Conservation (phyloP, 2,113 vertebrate species). For the Mormyrus iriodes region DNA sequence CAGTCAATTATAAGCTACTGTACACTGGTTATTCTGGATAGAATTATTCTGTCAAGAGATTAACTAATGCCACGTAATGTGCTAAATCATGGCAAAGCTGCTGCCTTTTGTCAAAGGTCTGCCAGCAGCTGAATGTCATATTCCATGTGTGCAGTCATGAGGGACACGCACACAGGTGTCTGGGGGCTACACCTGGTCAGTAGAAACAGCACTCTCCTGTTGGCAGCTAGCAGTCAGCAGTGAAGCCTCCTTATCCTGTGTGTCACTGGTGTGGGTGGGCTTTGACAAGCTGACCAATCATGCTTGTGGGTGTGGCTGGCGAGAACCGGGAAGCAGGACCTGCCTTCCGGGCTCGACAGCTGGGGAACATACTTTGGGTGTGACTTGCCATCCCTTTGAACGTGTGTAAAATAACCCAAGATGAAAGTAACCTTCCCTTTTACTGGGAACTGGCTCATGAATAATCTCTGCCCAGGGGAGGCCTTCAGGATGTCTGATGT, state of each 20-base stretch:
- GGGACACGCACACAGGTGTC: background rate
- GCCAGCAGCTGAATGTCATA: background rate
- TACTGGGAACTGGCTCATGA: background rate
- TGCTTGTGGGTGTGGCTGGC: slow-evolving; percentile 44
- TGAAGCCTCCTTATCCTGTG: background rate
- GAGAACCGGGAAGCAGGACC: slow-evolving; percentile 31
- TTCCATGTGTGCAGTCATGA: background rate
- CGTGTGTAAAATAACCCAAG: background rate
- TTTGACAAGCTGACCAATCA: slow-evolving; percentile 41
- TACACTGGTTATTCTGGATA: background rate
- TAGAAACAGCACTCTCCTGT: background rate
- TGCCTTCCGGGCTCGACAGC: slow-evolving; percentile 28
- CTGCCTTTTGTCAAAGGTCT: background rate
- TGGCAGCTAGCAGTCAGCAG: background rate
- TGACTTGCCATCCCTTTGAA: slow-evolving; percentile 9
- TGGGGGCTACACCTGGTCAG: background rate
- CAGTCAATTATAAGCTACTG: background rate
- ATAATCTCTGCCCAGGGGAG: background rate
- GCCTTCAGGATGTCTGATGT: background rate
- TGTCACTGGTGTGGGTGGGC: slow-evolving; percentile 1
- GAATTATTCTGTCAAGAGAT: background rate
- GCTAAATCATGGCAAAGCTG: background rate
- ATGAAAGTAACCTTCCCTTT: slow-evolving; percentile 8
- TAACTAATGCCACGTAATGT: background rate
- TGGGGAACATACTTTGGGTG: slow-evolving; percentile 29